Evolutionary conservation across 2,888 invertebrate species (phyloP).

Genomic region (Germaria angustata): DNA sequence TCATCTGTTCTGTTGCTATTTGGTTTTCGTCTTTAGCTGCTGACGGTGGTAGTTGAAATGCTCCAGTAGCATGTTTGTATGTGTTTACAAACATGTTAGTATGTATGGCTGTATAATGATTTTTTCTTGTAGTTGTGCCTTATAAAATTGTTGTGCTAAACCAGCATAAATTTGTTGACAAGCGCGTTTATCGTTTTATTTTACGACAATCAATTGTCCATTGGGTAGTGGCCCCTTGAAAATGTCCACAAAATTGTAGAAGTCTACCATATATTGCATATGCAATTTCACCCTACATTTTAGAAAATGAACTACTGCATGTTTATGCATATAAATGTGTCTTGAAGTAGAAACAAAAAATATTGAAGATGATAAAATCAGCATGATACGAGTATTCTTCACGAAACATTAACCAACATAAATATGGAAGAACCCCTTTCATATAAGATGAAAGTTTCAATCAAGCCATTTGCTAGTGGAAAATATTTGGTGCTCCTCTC

Average conservation of each 20-base stretch:
- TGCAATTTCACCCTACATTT: constrained; percentile 13
- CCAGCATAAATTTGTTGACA: constrained; percentile 67
- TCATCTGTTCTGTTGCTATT: constrained; percentile 40
- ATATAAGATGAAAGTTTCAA: too few relatives aligned
- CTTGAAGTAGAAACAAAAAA: too few relatives aligned
- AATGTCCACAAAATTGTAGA: background rate
- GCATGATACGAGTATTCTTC: too few relatives aligned
- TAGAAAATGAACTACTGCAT: background rate
- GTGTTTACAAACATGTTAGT: background rate
- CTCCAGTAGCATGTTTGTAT: background rate
- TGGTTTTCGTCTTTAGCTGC: background rate
- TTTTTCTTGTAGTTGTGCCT: constrained; percentile 34
- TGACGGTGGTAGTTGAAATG: constrained; percentile 25
- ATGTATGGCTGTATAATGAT: background rate
- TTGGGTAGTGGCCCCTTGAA: constrained; percentile 51
- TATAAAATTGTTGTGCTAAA: constrained; percentile 49
- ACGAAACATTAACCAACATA: too few relatives aligned
- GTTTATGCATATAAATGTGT: too few relatives aligned
- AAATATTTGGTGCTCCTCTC: too few relatives aligned
- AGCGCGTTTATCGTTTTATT: constrained; percentile 61
- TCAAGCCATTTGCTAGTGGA: too few relatives aligned
- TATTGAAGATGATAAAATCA: too few relatives aligned
- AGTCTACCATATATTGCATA: constrained; percentile 4
- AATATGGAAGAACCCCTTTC: too few relatives aligned
- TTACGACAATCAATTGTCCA: constrained; percentile 60